Percentiles rank a stretch among this genome's conserved stretches.
Conservation (phyloP, 2,113 vertebrate species). For the Myxocyprinus asiaticus region DNA sequence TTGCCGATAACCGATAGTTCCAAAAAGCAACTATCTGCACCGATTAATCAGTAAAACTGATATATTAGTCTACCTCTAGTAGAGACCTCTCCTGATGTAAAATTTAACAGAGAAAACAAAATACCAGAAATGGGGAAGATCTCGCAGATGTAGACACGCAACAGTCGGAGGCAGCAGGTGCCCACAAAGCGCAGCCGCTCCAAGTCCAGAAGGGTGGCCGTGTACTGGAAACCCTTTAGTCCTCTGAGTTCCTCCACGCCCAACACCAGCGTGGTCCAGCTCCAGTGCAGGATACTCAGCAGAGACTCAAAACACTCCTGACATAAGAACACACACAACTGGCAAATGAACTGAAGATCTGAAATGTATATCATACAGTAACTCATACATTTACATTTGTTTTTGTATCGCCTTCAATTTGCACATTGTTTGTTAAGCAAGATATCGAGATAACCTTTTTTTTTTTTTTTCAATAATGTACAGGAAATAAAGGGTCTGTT, state of each 20-base stretch:
- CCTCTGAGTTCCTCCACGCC: conserved; percentile 96
- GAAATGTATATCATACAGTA: neutral
- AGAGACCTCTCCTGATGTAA: neutral
- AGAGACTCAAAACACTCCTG: conserved; percentile 98
- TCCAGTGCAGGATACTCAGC: conserved; percentile 96
- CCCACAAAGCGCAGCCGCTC: conserved; percentile 96
- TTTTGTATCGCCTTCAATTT: too few relatives aligned
- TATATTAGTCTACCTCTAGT: too few relatives aligned
- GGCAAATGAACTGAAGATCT: neutral
- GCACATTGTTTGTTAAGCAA: too few relatives aligned
- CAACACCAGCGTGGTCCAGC: conserved; percentile 95
- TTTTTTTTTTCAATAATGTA: too few relatives aligned
- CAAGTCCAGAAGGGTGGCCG: conserved; percentile 93
- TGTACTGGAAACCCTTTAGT: conserved; percentile 96
- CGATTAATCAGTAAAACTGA: too few relatives aligned
- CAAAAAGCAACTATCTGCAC: too few relatives aligned
- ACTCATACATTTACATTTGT: too few relatives aligned
- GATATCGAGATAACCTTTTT: too few relatives aligned
- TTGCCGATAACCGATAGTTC: too few relatives aligned
- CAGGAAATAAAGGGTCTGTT: too few relatives aligned
- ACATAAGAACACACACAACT: neutral
- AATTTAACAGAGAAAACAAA: neutral
- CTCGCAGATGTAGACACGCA: conserved; percentile 97
- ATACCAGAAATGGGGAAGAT: conserved; percentile 97
- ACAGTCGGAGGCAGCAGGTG: conserved; percentile 91